Conservation (phyloP, 1,140 invertebrate species). For the Lepidurus packardi region DNA sequence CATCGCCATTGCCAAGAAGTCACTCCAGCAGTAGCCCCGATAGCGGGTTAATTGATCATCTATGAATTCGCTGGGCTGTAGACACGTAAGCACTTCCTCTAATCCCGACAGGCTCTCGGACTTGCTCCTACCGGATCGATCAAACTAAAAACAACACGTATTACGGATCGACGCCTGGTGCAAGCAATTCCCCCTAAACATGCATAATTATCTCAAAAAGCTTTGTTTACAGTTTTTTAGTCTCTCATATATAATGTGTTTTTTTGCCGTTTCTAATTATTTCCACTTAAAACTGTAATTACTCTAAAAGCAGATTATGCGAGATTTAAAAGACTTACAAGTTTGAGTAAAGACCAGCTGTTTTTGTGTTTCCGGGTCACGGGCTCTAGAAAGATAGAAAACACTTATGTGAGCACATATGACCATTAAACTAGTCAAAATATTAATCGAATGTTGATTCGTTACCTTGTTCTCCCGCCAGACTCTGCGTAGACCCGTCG, state of each 20-base stretch:
- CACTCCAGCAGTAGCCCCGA: conserved; percentile 50
- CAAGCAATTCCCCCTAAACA: background rate
- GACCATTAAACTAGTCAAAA: conserved; percentile 25
- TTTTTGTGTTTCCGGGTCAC: conserved; percentile 49
- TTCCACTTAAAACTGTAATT: background rate
- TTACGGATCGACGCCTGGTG: background rate
- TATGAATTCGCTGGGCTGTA: conserved; percentile 54
- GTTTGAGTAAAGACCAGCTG: conserved; percentile 50
- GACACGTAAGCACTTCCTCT: conserved; percentile 51
- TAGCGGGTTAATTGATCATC: conserved; percentile 55
- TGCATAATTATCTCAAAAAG: background rate
- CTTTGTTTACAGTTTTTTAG: background rate
- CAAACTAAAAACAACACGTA: conserved; percentile 47
- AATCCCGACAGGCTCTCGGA: conserved; percentile 49
- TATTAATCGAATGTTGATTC: background rate
- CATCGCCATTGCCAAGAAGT: conserved; percentile 43
- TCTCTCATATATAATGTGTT: too few relatives aligned
- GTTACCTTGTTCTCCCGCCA: conserved; percentile 32
- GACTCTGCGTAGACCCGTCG: conserved; percentile 32
- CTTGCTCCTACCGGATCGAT: conserved; percentile 50
- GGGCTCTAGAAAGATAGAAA: conserved; percentile 37
- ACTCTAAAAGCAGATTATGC: background rate
- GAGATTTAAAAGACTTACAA: conserved; percentile 40
- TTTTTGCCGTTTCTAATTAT: background rate
- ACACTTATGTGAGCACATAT: background rate